These are phyloP conservation scores for Shinisaurus crocodilurus DNA, from an alignment of 2,113 vertebrate species.

Conservation along the genomic window DNA sequence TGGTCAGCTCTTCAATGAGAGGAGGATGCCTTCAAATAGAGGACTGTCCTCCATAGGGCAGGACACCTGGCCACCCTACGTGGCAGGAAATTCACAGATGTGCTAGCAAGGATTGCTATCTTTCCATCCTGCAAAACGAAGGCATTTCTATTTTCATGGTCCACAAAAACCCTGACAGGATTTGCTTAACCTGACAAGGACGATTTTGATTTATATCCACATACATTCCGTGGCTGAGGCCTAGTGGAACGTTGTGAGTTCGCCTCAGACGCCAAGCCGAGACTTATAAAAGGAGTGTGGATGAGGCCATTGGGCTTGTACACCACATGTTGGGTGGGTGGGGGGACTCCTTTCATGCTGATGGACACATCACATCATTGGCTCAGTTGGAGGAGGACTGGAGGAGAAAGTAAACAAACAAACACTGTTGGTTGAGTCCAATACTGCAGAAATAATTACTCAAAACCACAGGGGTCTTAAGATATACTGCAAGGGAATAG, in stretches of 20 bases:
- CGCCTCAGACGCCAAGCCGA: background rate
- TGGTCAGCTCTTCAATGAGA: too few species aligned
- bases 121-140: constrained; percentile 4
- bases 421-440: background rate
- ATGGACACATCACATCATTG: background rate
- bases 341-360: constrained; percentile 8
- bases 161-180: constrained; percentile 24
- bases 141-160: constrained; percentile 34
- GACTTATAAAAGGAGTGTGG: background rate
- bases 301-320: background rate
- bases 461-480: background rate
- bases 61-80: too few species aligned
- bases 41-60: too few species aligned
- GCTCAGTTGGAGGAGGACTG: background rate
- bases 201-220: constrained; percentile 30
- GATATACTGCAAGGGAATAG: constrained; percentile 38
- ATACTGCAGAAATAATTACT: background rate
- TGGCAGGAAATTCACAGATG: constrained; percentile 14
- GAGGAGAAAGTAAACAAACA: background rate
- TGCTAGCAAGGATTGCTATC: background rate
- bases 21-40: too few species aligned
- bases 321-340: background rate
- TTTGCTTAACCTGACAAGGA: constrained; percentile 36
- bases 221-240: constrained; percentile 9
- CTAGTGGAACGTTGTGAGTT: background rate